Base-by-base conservation (phyloP, 2,888 invertebrate genomes). In the Pycnomerus fuliginosus region DNA sequence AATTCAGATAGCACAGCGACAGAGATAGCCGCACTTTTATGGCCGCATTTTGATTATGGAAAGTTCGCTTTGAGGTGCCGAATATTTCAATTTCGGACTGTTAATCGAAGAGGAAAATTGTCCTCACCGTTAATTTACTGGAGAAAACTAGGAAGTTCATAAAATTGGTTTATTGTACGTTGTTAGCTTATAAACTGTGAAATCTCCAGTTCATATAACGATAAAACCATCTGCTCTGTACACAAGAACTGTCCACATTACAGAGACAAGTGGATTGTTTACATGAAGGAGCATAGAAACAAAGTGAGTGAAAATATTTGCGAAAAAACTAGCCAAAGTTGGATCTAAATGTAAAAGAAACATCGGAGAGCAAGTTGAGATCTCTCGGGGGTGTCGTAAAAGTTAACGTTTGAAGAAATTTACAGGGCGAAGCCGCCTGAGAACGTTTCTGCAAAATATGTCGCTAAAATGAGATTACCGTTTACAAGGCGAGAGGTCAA, bases 301-400 rank as follows among this genome's bases (percentile, higher is more conserved):
- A n/a, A n/a, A n/a, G n/a, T n/a, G 44, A 48, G 44, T 49, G 47
- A 47, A 47, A 47, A 46, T 47, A 43, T 47, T 43, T 23, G 33
- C 16, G 36, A 51, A 51, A 56, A 49, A 52, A n/a, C 44, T 48
- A 38, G 44, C 46, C 47, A 53, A 56, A 58, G 52, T 56, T 56
- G 50, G 52, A 34, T 34, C 47, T 53, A 59, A 62, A 61, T 55
- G 58, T 61, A 60, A 62, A 61, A 60, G 62, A 63, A 64, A 60
- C 55, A 58, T 52, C 53, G 58, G 55, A 49, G 56, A 60, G 62
- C 57, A 57, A 62, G 60, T 56, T 62, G 62, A 64, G 56, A 46
- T 50, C 54, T 64, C 67, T 58, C 64, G 23, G 10, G 64, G 44
- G 65, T 50, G 60, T 47, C 51, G 53, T 65, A 53, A 37, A 32